These are phyloP conservation scores for Myathropa florea DNA, from an alignment of 2,888 invertebrate species.

Conservation along the genomic window DNA sequence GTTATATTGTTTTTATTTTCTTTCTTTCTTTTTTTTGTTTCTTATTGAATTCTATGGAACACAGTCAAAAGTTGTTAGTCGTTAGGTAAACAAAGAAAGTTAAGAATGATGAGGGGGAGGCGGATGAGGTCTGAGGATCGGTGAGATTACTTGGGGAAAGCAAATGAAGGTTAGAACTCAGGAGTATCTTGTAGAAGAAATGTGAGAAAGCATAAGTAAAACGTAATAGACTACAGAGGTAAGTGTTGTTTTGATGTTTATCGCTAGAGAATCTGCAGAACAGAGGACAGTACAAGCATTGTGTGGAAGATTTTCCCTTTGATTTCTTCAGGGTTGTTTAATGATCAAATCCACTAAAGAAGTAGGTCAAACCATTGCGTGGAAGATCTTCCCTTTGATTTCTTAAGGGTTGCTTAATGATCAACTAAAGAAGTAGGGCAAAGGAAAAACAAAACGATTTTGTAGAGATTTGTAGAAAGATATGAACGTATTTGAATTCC, in stretches of 20 bases:
- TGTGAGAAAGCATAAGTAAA: slow-evolving; percentile 9
- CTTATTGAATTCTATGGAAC: background rate
- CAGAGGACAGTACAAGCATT: no score
- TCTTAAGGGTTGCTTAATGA: no score
- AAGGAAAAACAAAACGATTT: no score
- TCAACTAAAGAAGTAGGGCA: no score
- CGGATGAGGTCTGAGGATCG: slow-evolving; percentile 10
- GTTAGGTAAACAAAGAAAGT: slow-evolving; percentile 18
- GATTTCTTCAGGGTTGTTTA: no score
- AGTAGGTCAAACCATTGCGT: no score
- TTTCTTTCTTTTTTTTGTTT: background rate
- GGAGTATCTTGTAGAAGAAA: background rate
- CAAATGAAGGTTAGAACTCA: slow-evolving; percentile 19
- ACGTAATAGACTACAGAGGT: background rate
- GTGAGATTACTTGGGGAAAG: background rate
- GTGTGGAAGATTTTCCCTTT: background rate
- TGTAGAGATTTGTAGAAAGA: no score
- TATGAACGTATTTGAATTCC: no score
- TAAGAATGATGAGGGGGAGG: slow-evolving; percentile 13
- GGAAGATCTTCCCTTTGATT: no score
- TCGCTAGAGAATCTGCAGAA: background rate
- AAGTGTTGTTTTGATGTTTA: background rate
- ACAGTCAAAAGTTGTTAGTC: slow-evolving; percentile 33
- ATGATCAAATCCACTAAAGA: no score
- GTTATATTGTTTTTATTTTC: slow-evolving; percentile 16